phyloP scores from a whole-genome alignment of 2,797 vertebrate species.

The Tangara arthus region DNA sequence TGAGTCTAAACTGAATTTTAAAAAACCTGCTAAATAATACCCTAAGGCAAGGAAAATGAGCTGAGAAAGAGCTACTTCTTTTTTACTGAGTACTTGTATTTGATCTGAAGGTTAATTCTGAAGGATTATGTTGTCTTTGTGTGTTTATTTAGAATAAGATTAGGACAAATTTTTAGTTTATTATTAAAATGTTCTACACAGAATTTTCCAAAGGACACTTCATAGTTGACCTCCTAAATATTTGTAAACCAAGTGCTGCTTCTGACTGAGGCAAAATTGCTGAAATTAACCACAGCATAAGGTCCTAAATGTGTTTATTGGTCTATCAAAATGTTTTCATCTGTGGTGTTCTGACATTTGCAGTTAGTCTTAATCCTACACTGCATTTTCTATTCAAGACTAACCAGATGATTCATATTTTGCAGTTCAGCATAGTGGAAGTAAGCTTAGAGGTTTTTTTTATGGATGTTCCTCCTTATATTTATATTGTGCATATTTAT shows the following conservation, averaged over 20 bases:
- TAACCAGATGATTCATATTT: not conserved
- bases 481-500: not conserved
- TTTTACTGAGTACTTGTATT: not conserved
- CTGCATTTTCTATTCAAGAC: not conserved
- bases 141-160: slow-evolving; percentile 21
- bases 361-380: not conserved
- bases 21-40: not conserved
- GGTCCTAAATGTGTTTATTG: not conserved
- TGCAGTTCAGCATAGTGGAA: not conserved
- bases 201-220: not conserved
- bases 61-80: not conserved
- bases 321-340: slow-evolving; percentile 6
- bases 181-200: slow-evolving; percentile 5
- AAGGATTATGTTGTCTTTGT: not conserved
- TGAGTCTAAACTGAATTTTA: not conserved
- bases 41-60: not conserved
- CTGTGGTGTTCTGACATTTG: not conserved
- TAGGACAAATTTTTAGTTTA: slow-evolving; percentile 37
- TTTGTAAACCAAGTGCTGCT: slow-evolving; percentile 19
- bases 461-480: fast-evolving
- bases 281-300: not conserved
- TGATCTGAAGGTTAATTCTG: slow-evolving; percentile 50
- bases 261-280: slow-evolving; percentile 12
- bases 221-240: slow-evolving; percentile 43
- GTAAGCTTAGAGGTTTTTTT: not conserved